phyloP scores from a whole-genome alignment of 2,797 vertebrate genomes.

The Serranus cabrilla region DNA sequence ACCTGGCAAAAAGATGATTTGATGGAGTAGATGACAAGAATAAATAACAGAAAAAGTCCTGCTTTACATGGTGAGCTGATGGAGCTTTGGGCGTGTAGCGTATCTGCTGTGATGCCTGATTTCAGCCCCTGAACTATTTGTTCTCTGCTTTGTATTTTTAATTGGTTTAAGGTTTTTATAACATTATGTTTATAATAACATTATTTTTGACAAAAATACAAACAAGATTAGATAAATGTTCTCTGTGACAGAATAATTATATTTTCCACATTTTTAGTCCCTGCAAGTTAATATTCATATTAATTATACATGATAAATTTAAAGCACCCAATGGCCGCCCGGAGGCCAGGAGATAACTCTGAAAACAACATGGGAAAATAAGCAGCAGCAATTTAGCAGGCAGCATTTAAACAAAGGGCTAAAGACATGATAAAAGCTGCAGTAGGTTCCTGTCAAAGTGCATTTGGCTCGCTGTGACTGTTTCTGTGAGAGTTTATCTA shows the following conservation, averaged over 20 bases:
- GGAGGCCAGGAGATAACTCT: not conserved
- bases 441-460: not conserved
- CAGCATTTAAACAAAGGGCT: not conserved
- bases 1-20: not conserved
- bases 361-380: too few species aligned
- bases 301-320: not conserved
- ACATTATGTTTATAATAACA: not conserved
- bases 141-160: not conserved
- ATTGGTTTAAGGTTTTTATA: not conserved
- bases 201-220: not conserved
- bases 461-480: not conserved
- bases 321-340: not conserved
- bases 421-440: not conserved
- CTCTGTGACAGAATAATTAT: not conserved
- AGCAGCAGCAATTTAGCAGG: not conserved
- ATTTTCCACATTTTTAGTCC: not conserved
- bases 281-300: not conserved
- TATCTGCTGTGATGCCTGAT: not conserved
- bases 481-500: slow-evolving; percentile 49
- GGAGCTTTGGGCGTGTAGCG: not conserved
- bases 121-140: too few species aligned
- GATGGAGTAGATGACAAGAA: slow-evolving; percentile 1
- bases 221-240: not conserved
- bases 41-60: not conserved
- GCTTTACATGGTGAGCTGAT: not conserved